A percentile compares a stretch with the other conserved stretches of the same genome.
phyloP scores from a whole-genome alignment of 2,797 vertebrate species.

The Pipistrellus pipistrellus region DNA sequence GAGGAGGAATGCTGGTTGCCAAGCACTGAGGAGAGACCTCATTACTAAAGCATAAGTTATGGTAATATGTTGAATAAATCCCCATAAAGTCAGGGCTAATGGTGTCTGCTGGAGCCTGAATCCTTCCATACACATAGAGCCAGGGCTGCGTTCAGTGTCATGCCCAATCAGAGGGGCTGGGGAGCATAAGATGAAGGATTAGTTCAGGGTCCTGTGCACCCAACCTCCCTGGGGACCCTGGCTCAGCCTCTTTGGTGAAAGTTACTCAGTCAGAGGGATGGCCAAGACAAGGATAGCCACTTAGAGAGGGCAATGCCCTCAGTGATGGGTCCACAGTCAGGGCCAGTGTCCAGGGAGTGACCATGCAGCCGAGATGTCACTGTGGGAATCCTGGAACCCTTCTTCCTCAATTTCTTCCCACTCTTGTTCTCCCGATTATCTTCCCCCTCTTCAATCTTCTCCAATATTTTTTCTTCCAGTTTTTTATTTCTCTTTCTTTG shows the following conservation, averaged over 20 bases:
- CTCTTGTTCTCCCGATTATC: neutral
- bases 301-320: neutral
- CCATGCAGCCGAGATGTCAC: neutral
- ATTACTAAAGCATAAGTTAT: conserved; percentile 71
- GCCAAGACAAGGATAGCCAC: neutral
- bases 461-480: neutral
- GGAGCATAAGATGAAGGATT: conserved; percentile 69
- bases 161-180: conserved; percentile 65
- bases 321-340: neutral
- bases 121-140: conserved; percentile 12
- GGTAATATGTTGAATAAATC: conserved; percentile 74
- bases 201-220: conserved; percentile 57
- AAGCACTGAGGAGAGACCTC: conserved; percentile 64
- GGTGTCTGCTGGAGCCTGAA: conserved; percentile 24
- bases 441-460: neutral
- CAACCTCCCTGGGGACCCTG: neutral
- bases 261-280: neutral
- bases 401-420: neutral
- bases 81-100: conserved; percentile 69
- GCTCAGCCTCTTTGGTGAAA: neutral
- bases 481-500: neutral
- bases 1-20: neutral
- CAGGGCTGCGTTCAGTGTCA: conserved; percentile 79
- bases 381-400: neutral
- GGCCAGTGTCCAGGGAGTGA: neutral